Conservation (phyloP, 1,140 invertebrate genomes). For the Eumaeus atala region DNA sequence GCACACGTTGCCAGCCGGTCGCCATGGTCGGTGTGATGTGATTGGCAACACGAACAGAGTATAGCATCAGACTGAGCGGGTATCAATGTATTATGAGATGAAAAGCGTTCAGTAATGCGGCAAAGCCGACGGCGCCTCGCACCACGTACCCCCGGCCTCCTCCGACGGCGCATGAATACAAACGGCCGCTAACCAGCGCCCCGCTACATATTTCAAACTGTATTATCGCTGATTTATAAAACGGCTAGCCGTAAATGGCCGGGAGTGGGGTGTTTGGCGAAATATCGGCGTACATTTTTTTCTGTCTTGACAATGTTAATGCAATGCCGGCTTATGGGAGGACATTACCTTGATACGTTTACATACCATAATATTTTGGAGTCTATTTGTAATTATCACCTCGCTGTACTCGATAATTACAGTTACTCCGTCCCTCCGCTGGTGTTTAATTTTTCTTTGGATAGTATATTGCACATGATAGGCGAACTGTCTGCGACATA, state of each 20-base stretch:
- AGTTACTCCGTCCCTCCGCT: no score
- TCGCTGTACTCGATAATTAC: no score
- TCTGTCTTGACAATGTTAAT: no score
- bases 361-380: no score
- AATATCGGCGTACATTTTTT: conserved; percentile 2
- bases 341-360: not conserved
- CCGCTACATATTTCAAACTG: conserved; percentile 39
- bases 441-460: no score
- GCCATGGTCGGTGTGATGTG: no score
- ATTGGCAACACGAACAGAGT: no score
- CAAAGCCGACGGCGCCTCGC: not conserved
- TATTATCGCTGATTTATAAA: conserved; percentile 48
- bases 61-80: no score
- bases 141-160: not conserved
- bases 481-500: no score
- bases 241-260: conserved; percentile 19
- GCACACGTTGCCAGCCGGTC: no score
- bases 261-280: not conserved
- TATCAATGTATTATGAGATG: conserved; percentile 1
- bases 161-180: conserved; percentile 29
- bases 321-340: conserved; percentile 8
- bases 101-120: not conserved
- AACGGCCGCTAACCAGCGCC: conserved; percentile 35
- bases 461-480: no score
- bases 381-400: no score